Evolutionary conservation across 2,113 vertebrate genomes (phyloP).

Genomic region (Canis aureus): DNA sequence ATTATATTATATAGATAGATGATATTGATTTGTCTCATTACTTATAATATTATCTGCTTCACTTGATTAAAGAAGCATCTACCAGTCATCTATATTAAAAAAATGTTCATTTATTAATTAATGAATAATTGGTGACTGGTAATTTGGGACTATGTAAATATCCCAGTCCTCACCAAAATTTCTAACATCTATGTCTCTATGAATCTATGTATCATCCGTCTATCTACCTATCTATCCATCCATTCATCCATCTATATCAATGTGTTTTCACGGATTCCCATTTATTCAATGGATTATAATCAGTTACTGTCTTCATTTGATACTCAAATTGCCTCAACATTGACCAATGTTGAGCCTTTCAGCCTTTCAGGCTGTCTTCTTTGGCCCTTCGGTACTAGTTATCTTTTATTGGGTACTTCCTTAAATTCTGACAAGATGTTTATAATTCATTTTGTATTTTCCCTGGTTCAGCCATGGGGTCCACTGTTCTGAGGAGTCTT

Average conservation of each 20-base stretch:
- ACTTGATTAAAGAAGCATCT: not conserved
- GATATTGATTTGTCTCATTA: not conserved
- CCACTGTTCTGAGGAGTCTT: not conserved
- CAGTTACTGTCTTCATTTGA: not conserved
- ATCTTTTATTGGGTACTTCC: not conserved
- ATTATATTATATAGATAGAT: not conserved
- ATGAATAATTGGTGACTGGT: not conserved
- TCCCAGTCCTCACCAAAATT: not conserved
- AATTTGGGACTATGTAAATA: not conserved
- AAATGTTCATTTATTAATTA: not conserved
- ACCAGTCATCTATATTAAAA: not conserved
- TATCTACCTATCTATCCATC: not conserved
- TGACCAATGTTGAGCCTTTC: not conserved
- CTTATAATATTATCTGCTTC: not conserved
- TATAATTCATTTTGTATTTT: not conserved
- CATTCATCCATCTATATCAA: not conserved
- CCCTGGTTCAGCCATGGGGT: not conserved
- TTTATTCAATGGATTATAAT: not conserved
- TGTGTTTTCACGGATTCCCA: not conserved
- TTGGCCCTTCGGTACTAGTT: not conserved
- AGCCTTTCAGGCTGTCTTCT: not conserved
- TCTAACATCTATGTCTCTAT: not conserved
- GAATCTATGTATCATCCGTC: not conserved
- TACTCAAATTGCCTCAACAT: not conserved
- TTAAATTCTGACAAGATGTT: not conserved